These are phyloP conservation scores for Sparus aurata DNA, from an alignment of 2,797 vertebrate species.

Conservation along the genomic window DNA sequence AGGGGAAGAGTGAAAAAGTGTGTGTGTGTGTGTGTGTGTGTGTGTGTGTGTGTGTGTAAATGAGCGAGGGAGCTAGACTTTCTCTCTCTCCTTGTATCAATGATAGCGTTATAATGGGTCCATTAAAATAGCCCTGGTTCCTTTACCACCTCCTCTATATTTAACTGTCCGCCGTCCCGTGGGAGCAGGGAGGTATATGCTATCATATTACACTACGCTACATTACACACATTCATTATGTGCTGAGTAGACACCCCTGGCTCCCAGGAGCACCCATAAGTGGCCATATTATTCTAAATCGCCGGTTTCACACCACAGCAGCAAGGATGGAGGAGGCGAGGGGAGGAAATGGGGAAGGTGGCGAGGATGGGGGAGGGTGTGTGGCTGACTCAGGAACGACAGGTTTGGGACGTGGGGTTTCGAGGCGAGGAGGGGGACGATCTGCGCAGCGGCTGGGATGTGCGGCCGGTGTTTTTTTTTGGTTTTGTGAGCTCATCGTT, in stretches of 20 bases:
- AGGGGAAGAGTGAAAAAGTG: constrained; percentile 35
- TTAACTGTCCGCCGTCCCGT: constrained; percentile 80
- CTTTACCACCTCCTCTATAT: constrained; percentile 83
- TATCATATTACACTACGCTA: constrained; percentile 85
- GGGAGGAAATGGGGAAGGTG: constrained; percentile 52
- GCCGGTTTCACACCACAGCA: constrained; percentile 77
- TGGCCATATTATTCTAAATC: constrained; percentile 85
- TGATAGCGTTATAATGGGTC: constrained; percentile 84
- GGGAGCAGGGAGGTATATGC: constrained; percentile 81
- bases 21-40: constrained; percentile 23
- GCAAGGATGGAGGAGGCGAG: constrained; percentile 63
- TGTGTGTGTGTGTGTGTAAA: constrained; percentile 38
- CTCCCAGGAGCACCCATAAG: constrained; percentile 83
- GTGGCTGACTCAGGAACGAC: constrained; percentile 66
- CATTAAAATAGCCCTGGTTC: constrained; percentile 82
- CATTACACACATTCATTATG: constrained; percentile 87
- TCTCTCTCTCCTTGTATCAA: constrained; percentile 76
- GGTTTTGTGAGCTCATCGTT: constrained; percentile 39
- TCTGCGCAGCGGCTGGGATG: constrained; percentile 18
- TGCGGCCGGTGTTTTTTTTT: constrained; percentile 60
- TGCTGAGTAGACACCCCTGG: constrained; percentile 84
- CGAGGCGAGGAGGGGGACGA: constrained; percentile 30
- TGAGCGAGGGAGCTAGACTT: constrained; percentile 35
- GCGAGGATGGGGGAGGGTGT: constrained; percentile 41
- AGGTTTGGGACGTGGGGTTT: constrained; percentile 45